Base-by-base conservation (phyloP, 2,888 invertebrate species). In the Eurytoma adleriae region DNA sequence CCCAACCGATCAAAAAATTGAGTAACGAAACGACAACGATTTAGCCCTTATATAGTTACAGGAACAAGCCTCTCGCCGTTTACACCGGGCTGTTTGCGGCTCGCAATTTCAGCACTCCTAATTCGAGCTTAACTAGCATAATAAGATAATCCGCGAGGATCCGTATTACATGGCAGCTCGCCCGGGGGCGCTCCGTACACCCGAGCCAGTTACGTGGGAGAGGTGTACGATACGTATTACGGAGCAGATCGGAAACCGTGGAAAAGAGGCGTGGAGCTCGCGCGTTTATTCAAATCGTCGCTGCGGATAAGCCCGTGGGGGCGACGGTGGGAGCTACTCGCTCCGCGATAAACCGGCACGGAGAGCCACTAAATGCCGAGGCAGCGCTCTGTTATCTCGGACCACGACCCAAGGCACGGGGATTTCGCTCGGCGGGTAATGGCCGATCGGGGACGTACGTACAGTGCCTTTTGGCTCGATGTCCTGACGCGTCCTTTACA, bases 261-360 rank as follows among this genome's bases (percentile, higher is more conserved):
- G 61, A 61, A 61, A 13, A 13, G 61, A 24, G 61, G 61, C 61
- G 61, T 40, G 20, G 61, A 27, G 27, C 50, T 66, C 66, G 27
- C 40, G 18, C 52, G 40, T 13, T 67, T 67, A 62, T 62, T 62
- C 40, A 62, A 62, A 62, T 62, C 62, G 40, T 27, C 30, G 54
- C 24, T 24, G 24, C 54, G 54, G 16, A n/a, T n/a, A 14, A 54
- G 54, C 54, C 54, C 16, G 5, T 54, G n/a, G n/a, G n/a, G n/a
- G 54, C 54, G 14, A 54, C 54, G n/a, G 54, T 54, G n/a, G 14
- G 40, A 40, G 40, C 40, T n/a, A 54, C 54, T 54, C 54, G 40
- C 54, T 14, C 24, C 13, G 61, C 61, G 61, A 61, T 61, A 61
- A 61, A 27, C 27, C 13, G 30, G 54, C 4, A n/a, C 54, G 54